phyloP scores from a whole-genome alignment of 2,797 vertebrate species.

The Catharus ustulatus region DNA sequence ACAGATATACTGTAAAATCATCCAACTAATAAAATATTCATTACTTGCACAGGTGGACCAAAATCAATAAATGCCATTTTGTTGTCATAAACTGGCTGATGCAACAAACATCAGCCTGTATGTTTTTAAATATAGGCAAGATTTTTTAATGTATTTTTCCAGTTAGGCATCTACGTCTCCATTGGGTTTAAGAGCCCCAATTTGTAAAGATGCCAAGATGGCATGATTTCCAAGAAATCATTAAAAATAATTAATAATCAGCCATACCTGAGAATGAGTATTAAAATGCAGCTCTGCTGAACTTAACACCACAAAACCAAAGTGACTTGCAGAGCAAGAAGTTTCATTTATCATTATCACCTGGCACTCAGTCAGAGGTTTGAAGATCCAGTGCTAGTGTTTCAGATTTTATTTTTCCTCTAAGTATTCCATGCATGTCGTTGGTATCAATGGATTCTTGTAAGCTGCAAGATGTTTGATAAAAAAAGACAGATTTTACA shows the following conservation, averaged over 20 bases:
- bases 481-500: constrained; percentile 30
- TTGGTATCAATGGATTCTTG: background rate
- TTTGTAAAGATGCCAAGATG: background rate
- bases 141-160: background rate
- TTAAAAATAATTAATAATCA: background rate
- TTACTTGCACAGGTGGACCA: constrained; percentile 47
- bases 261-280: background rate
- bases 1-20: constrained; percentile 17
- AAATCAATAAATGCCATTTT: constrained; percentile 57
- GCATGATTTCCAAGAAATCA: background rate
- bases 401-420: background rate
- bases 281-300: background rate
- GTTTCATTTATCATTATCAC: background rate
- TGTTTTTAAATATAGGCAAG: background rate
- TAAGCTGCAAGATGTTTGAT: background rate
- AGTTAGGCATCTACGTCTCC: background rate
- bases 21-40: constrained; percentile 29
- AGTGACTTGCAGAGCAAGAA: background rate
- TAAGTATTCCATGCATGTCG: background rate
- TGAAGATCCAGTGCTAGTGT: background rate
- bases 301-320: background rate
- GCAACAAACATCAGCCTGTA: constrained; percentile 29
- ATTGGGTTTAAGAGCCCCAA: background rate
- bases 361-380: background rate
- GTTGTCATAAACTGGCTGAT: constrained; percentile 26